A percentile compares a stretch with the other conserved stretches of the same genome.
These are phyloP conservation scores for Allygus modestus DNA, from an alignment of 2,888 invertebrate genomes.

Conservation along the genomic window DNA sequence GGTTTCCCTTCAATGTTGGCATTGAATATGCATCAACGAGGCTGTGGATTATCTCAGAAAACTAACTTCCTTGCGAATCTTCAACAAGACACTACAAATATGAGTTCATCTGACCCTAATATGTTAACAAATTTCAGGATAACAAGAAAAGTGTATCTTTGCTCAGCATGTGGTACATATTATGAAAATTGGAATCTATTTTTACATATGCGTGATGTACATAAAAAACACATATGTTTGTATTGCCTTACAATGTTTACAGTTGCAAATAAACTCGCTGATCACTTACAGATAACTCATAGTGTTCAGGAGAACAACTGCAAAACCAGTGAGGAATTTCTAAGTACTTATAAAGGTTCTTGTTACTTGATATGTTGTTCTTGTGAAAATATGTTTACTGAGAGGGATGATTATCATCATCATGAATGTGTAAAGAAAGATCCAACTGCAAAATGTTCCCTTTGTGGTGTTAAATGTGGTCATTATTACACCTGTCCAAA, in stretches of 20 bases:
- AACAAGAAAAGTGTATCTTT: slow-evolving; percentile 88
- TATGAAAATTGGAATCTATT: slow-evolving; percentile 93
- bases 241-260: slow-evolving; percentile 91
- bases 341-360: slow-evolving; percentile 80
- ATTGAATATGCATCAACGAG: slow-evolving; percentile 83
- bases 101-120: slow-evolving; percentile 67
- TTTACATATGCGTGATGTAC: slow-evolving; percentile 89
- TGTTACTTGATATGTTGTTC: slow-evolving; percentile 89
- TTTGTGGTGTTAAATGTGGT: slow-evolving; percentile 74
- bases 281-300: slow-evolving; percentile 88
- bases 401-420: slow-evolving; percentile 83
- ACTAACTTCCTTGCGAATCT: slow-evolving; percentile 74
- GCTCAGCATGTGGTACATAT: slow-evolving; percentile 89
- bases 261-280: slow-evolving; percentile 86
- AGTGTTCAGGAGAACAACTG: slow-evolving; percentile 85
- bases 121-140: slow-evolving; percentile 78
- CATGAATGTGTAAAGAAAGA: slow-evolving; percentile 79
- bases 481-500: slow-evolving; percentile 73
- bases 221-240: slow-evolving; percentile 88
- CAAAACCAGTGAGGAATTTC: slow-evolving; percentile 83
- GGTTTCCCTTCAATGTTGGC: slow-evolving; percentile 82
- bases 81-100: slow-evolving; percentile 72
- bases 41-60: slow-evolving; percentile 76
- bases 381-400: slow-evolving; percentile 87
- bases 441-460: slow-evolving; percentile 73